Percentiles rank a stretch among this genome's conserved stretches.
phyloP scores from a whole-genome alignment of 2,113 vertebrate species.

The Struthio camelus region DNA sequence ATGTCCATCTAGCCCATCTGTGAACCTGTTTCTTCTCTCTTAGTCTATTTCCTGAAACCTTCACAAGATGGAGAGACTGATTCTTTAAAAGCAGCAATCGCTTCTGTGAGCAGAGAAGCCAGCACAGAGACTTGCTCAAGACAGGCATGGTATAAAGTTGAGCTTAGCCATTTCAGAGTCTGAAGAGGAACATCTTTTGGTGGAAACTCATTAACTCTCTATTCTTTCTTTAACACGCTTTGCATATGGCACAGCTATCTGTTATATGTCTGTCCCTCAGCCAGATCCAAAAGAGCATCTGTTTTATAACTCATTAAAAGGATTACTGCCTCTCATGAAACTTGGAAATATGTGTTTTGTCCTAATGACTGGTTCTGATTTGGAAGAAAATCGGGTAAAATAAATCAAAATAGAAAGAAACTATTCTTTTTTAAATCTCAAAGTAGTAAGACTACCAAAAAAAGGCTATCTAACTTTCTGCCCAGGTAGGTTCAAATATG shows the following conservation, averaged over 20 bases:
- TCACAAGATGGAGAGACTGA: fast-evolving
- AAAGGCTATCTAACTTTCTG: neutral
- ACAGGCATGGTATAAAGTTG: neutral
- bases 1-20: fast-evolving
- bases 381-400: neutral
- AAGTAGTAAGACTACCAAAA: neutral
- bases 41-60: neutral
- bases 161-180: neutral
- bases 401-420: neutral
- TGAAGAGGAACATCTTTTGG: neutral
- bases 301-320: neutral
- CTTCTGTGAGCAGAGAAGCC: neutral
- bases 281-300: neutral
- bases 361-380: neutral
- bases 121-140: neutral
- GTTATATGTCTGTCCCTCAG: neutral
- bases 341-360: neutral
- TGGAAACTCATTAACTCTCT: neutral
- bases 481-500: neutral
- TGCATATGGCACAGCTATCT: neutral
- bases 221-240: neutral
- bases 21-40: neutral
- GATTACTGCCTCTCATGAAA: neutral
- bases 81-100: neutral
- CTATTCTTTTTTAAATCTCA: neutral